Evolutionary conservation across 2,888 invertebrate genomes (phyloP).

Genomic region (Mechanitis messenoides): DNA sequence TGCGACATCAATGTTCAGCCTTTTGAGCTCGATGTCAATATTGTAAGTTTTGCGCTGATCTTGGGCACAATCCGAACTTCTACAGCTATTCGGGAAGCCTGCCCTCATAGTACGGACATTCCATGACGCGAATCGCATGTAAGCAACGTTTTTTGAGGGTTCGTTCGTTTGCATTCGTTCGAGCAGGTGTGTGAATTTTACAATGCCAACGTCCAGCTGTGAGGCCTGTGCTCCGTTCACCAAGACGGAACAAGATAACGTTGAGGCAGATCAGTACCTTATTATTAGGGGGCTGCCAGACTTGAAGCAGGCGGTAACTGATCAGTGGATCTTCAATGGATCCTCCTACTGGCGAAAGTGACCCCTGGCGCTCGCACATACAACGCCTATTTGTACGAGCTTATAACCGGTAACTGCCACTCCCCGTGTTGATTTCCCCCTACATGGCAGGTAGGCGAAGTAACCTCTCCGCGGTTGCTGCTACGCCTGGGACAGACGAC

Average conservation of each 20-base stretch:
- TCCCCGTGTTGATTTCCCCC: background rate
- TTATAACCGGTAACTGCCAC: too few relatives aligned
- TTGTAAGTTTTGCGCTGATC: constrained; percentile 12
- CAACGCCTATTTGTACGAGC: too few relatives aligned
- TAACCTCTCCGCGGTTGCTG: constrained; percentile 4
- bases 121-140: background rate
- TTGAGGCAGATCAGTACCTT: constrained; percentile 14
- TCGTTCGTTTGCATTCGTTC: too few relatives aligned
- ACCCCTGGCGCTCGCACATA: constrained; percentile 11
- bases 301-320: constrained; percentile 15
- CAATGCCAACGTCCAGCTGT: background rate
- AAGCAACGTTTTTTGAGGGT: too few relatives aligned
- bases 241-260: constrained; percentile 8
- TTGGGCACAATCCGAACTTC: background rate
- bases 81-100: background rate
- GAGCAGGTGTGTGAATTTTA: too few relatives aligned
- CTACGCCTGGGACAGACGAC: constrained; percentile 1
- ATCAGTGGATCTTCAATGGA: constrained; percentile 12
- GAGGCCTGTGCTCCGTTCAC: constrained; percentile 10
- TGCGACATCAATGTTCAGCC: constrained; percentile 17
- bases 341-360: constrained; percentile 11
- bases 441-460: constrained; percentile 2
- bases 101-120: constrained; percentile 9
- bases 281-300: constrained; percentile 8
- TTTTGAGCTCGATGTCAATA: constrained; percentile 22